Percentiles rank a stretch among this genome's conserved stretches.
These are phyloP conservation scores for Rutpela maculata DNA, from an alignment of 2,888 invertebrate genomes.

Conservation along the genomic window DNA sequence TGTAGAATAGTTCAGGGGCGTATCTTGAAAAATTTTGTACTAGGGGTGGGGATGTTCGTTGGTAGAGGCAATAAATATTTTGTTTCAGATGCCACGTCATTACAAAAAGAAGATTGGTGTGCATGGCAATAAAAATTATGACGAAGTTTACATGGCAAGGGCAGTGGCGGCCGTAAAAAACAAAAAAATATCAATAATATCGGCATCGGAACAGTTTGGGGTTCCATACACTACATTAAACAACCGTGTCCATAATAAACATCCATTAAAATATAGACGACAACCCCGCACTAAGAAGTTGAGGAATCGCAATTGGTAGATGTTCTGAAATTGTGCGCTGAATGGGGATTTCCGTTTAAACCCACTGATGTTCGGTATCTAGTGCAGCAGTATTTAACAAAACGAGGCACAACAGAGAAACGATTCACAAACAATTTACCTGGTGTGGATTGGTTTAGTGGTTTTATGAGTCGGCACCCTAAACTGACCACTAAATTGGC, in stretches of 20 bases:
- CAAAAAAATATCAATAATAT: slow-evolving; percentile 10
- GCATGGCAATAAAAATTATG: slow-evolving; percentile 10
- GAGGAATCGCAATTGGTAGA: slow-evolving; percentile 30
- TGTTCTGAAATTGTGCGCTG: slow-evolving; percentile 43
- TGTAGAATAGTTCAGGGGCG: background rate
- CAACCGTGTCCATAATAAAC: slow-evolving; percentile 5
- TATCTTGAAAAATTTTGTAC: background rate
- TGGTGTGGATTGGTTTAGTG: slow-evolving; percentile 42
- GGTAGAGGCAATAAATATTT: background rate
- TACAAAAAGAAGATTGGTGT: background rate
- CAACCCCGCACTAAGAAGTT: slow-evolving; percentile 5
- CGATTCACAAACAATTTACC: slow-evolving; percentile 41
- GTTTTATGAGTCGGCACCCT: slow-evolving; percentile 18
- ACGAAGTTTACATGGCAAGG: slow-evolving; percentile 8
- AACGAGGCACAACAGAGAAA: slow-evolving; percentile 40
- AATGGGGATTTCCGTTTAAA: slow-evolving; percentile 46
- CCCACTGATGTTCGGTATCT: slow-evolving; percentile 40
- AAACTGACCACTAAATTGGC: too few species aligned
- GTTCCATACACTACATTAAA: slow-evolving; percentile 38
- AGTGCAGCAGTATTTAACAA: slow-evolving; percentile 43
- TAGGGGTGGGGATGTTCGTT: background rate
- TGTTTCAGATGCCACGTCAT: slow-evolving; percentile 16
- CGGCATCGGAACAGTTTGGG: slow-evolving; percentile 27
- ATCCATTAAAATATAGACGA: slow-evolving; percentile 20
- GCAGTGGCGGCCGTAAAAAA: slow-evolving; percentile 9